phyloP scores from a whole-genome alignment of 1,140 invertebrate genomes.

The Gonioctena quinquepunctata region DNA sequence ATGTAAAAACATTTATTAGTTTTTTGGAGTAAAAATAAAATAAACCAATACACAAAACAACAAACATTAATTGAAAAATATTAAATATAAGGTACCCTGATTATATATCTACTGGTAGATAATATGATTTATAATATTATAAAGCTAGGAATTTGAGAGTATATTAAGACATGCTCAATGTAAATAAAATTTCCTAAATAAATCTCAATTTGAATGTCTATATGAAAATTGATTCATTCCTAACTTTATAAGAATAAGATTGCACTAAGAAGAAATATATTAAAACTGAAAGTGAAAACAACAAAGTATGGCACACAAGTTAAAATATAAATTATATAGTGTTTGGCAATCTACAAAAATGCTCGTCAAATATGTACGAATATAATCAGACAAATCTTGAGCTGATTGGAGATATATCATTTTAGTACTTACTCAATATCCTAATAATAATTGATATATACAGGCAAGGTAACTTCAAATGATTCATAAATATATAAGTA shows the following conservation, averaged over 20 bases:
- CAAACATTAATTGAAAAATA: not conserved
- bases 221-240: too few species aligned
- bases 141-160: not conserved
- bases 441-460: not conserved
- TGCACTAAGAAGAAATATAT: not conserved
- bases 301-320: not conserved
- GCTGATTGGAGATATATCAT: too few species aligned
- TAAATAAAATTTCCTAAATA: too few species aligned
- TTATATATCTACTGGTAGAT: not conserved
- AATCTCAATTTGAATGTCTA: too few species aligned
- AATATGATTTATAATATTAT: too few species aligned
- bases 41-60: not conserved
- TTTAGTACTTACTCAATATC: not conserved
- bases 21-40: not conserved
- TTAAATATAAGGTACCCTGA: not conserved
- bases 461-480: not conserved
- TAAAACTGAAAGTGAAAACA: too few species aligned
- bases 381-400: too few species aligned
- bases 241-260: not conserved
- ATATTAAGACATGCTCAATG: too few species aligned
- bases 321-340: too few species aligned
- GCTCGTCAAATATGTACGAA: too few species aligned
- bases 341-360: too few species aligned
- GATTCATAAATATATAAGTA: slow-evolving; percentile 18
- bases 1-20: not conserved